Base-by-base conservation (phyloP, 2,888 invertebrate species). In the Ophion costatus region DNA sequence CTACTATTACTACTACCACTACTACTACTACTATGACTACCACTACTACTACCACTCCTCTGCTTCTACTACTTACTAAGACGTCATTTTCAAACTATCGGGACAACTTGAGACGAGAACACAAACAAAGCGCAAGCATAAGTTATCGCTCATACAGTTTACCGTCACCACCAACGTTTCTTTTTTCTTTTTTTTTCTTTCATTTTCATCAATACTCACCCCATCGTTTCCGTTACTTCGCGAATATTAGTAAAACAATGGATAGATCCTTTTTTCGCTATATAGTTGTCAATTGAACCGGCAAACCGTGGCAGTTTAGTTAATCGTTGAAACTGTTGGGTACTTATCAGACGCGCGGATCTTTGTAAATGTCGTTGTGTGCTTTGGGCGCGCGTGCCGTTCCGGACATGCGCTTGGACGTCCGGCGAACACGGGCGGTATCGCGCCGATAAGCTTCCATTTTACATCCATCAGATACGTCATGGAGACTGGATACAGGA, bases 301-400 rank as follows among this genome's bases (percentile, higher is more conserved):
- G 91, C 92, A 92, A 93, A 93, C 91, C 93, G 92, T 92, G 92
- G 92, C 92, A 93, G 92, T 92, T 93, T 93, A 9, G 93, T 93
- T 92, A 93, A 93, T 93, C 93, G 93, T 93, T 93, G 92, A 93
- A 93, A 93, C 92, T 93, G 92, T 92, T 93, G 92, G 92, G 91
- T 88, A 93, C 90, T 92, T 92, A 92, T 92, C 92, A 92, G 92
- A 93, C 93, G 93, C 92, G 92, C 93, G 93, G 90, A 93, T 63
- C 91, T 88, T 91, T 91, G 88, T 88, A 88, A 61, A 74, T 79
- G 82, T 83, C 17, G 22, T 57, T 33, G 56, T 71, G 79, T 56
- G 45, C n/a, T 22, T 33, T 24, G 88, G 87, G 64, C 86, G 84
- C 86, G 87, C 64, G 83, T 88, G 88, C 82, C 64, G 82, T 81